phyloP scores from a whole-genome alignment of 2,113 vertebrate species.

The Takifugu bimaculatus region DNA sequence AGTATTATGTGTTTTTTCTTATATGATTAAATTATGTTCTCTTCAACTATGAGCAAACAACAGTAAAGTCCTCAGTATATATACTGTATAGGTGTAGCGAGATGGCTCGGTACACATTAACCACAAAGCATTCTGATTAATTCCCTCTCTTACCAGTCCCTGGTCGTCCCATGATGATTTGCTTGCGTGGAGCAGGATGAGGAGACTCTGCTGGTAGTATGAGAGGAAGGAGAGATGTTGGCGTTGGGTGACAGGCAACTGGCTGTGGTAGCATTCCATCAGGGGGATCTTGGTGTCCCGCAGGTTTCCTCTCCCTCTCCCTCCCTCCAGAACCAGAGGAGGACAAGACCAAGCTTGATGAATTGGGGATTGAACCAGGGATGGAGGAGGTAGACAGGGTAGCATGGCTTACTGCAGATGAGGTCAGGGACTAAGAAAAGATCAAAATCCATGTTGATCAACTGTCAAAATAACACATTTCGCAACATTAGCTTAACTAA shows the following conservation, averaged over 20 bases:
- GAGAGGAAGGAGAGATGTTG: slow-evolving; percentile 86
- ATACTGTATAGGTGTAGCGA: background rate
- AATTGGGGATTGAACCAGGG: slow-evolving; percentile 27
- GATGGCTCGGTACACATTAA: background rate
- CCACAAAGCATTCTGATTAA: background rate
- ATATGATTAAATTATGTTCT: background rate
- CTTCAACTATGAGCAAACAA: slow-evolving; percentile 19
- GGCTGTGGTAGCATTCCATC: slow-evolving; percentile 77
- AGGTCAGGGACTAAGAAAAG: slow-evolving; percentile 64
- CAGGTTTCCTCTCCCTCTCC: slow-evolving; percentile 70
- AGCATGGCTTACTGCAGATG: slow-evolving; percentile 53
- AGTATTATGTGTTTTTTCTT: too few relatives aligned
- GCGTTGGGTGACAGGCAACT: slow-evolving; percentile 87
- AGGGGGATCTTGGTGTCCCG: slow-evolving; percentile 61
- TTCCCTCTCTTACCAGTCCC: slow-evolving; percentile 82
- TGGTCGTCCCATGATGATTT: slow-evolving; percentile 91
- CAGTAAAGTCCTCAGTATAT: slow-evolving; percentile 38
- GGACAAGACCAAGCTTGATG: slow-evolving; percentile 46
- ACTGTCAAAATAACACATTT: background rate
- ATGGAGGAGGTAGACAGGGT: slow-evolving; percentile 60
- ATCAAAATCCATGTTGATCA: background rate
- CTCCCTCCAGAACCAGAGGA: slow-evolving; percentile 64
- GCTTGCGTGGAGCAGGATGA: slow-evolving; percentile 87
- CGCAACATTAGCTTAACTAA: too few relatives aligned
- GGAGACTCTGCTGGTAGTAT: slow-evolving; percentile 86